Evolutionary conservation across 2,797 vertebrate genomes (phyloP), one percentile per base, ranked within the genome.

Genomic region (Falco concolor): DNA sequence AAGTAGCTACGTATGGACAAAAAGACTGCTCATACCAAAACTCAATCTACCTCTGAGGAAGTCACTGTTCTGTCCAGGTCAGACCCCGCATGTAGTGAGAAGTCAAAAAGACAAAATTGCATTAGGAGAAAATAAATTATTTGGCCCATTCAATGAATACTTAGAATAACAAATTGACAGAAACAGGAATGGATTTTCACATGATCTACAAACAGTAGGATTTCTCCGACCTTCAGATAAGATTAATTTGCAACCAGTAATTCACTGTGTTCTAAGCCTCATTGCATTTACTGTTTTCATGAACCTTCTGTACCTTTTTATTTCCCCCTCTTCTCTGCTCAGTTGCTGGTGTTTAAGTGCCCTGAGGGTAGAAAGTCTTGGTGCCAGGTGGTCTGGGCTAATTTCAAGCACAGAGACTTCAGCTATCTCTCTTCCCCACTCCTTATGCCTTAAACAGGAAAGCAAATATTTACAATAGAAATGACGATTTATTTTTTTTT

Each of bases 171-270:
- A 77, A 90, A 82, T 77, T 90, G 14, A n/a, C 49, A 89, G 81
- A 83, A 87, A 74, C 42, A 45, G 21, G 60, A 89, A 96, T 89
- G 11, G 53, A 52, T 90, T 93, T 89, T 90, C 52, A 64, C 0
- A 0, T 94, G 74, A 94, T 92, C 76, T 85, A 42, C 32, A 85
- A 95, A 80, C 42, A 79, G 47, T 72, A 57, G 30, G 72, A 76
- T 80, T 84, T 47, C 30, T 78, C 30, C 91, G 88, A 78, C 83
- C 67, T 79, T 79, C 84, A 87, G 36, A 54, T 73, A 63, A 95
- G 68, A 87, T 93, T 94, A 92, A 94, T 92, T 92, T 88, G 14
- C 67, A 92, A 38, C 61, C 78, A 87, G 54, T 90, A 95, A 79
- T 84, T 93, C 86, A 88, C 36, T 54, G 5, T 84, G 67, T 87